phyloP scores from a whole-genome alignment of 2,888 invertebrate genomes.

The Ephialtes manifestator region DNA sequence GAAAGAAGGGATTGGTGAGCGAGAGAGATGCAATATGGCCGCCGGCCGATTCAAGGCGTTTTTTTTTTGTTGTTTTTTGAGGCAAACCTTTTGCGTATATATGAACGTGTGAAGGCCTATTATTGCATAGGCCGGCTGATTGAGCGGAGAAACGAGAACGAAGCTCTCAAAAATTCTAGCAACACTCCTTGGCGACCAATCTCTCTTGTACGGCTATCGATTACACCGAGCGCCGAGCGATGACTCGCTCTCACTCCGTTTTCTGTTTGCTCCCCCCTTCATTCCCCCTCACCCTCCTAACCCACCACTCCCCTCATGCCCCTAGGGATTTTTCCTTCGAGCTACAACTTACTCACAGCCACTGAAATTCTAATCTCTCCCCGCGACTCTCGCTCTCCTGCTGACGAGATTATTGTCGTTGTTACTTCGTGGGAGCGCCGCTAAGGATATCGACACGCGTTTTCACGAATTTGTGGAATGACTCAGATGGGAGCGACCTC shows the following conservation, averaged over 20 bases:
- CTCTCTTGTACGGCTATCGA: constrained; percentile 62
- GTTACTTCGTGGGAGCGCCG: background rate
- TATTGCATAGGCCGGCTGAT: background rate
- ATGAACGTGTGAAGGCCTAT: background rate
- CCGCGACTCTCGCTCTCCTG: background rate
- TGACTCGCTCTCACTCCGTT: constrained; percentile 63
- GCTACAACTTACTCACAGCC: constrained; percentile 3
- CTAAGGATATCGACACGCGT: constrained; percentile 1
- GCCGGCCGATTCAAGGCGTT: constrained; percentile 41
- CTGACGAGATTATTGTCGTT: background rate
- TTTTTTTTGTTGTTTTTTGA: background rate
- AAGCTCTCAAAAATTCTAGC: constrained; percentile 18
- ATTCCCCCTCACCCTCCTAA: background rate
- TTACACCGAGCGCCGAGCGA: constrained; percentile 55
- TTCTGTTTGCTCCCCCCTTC: constrained; percentile 30
- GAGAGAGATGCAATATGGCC: constrained; percentile 78
- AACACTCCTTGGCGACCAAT: constrained; percentile 53
- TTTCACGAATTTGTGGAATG: constrained; percentile 2
- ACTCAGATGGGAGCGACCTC: constrained; percentile 3
- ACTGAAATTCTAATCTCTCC: background rate
- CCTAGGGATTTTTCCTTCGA: constrained; percentile 9
- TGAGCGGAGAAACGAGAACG: background rate
- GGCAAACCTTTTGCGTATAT: background rate
- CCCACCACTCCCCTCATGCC: background rate
- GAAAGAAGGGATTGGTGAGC: constrained; percentile 30